Percentiles rank a stretch among this genome's conserved stretches.
Conservation (phyloP, 92 coral and sea anemone species). For the Siderastrea radians region DNA sequence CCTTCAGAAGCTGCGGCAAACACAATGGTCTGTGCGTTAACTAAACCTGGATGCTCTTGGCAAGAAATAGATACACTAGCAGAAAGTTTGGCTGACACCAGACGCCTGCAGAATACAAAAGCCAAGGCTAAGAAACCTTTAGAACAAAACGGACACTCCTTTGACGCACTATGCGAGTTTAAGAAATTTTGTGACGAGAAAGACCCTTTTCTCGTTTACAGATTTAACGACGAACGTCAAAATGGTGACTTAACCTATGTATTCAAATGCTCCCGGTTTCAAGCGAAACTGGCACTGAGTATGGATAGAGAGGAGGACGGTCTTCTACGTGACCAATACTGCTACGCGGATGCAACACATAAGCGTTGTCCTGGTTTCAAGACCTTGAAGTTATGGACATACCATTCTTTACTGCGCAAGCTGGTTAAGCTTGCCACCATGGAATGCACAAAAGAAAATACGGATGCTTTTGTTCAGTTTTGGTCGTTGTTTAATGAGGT, state of each 20-base stretch:
- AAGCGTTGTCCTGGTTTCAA: constrained; percentile 21
- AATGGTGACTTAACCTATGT: constrained; percentile 36
- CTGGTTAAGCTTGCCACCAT: constrained; percentile 55
- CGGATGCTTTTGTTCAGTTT: constrained; percentile 25
- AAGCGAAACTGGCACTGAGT: constrained; percentile 49
- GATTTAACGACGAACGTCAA: constrained; percentile 33
- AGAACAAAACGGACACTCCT: constrained; percentile 13
- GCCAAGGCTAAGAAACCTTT: constrained; percentile 18
- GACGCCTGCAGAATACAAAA: constrained; percentile 18
- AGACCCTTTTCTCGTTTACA: constrained; percentile 35
- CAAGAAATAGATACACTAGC: constrained; percentile 2
- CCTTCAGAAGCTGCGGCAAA: constrained; percentile 50
- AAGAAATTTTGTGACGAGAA: constrained; percentile 38
- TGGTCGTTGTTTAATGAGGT: background rate
- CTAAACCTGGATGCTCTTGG: background rate
- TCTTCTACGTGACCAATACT: constrained; percentile 21
- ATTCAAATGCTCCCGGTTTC: constrained; percentile 37
- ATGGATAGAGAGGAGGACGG: constrained; percentile 47
- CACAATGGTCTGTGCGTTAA: constrained; percentile 21
- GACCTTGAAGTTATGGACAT: constrained; percentile 42
- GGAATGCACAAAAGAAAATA: constrained; percentile 42
- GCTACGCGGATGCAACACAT: constrained; percentile 54
- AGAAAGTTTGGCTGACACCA: constrained; percentile 14
- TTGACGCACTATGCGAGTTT: constrained; percentile 41
- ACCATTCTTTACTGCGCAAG: constrained; percentile 52